Evolutionary conservation across 2,888 invertebrate species (phyloP).

Genomic region (Coecobrya sp.): DNA sequence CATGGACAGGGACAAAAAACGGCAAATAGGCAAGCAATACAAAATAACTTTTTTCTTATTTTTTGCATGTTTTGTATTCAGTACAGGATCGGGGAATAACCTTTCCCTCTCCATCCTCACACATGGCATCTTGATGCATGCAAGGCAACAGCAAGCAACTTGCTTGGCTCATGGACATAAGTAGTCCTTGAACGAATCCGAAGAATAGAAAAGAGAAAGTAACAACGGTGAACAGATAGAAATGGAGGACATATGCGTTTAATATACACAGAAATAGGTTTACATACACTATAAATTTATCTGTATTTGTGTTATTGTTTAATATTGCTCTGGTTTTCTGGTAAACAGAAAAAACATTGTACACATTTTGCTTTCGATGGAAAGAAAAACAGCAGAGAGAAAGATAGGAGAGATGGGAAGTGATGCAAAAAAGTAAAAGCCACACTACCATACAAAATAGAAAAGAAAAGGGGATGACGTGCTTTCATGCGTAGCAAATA

Average conservation of each 20-base stretch:
- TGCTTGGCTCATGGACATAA: slow-evolving; percentile 57
- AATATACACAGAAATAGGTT: slow-evolving; percentile 23
- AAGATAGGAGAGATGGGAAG: slow-evolving; percentile 14
- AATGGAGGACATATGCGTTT: background rate
- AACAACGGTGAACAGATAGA: background rate
- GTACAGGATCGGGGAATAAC: slow-evolving; percentile 68
- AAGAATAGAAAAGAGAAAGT: background rate
- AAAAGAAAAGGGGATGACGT: slow-evolving; percentile 58
- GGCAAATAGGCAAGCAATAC: background rate
- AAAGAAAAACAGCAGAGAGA: slow-evolving; percentile 30
- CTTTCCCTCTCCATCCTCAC: slow-evolving; percentile 26
- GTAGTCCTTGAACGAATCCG: slow-evolving; percentile 65
- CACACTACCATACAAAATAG: slow-evolving; percentile 33
- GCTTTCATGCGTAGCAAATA: slow-evolving; percentile 80
- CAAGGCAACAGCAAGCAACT: slow-evolving; percentile 42
- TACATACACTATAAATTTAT: slow-evolving; percentile 16
- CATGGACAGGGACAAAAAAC: background rate
- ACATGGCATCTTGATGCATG: slow-evolving; percentile 48
- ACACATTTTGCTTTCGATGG: background rate
- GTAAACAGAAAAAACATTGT: slow-evolving; percentile 26
- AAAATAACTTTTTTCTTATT: slow-evolving; percentile 52
- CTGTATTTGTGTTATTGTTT: background rate
- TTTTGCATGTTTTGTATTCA: slow-evolving; percentile 75
- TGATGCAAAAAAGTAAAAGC: slow-evolving; percentile 72
- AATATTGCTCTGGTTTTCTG: background rate